Percentiles rank a stretch among this genome's conserved stretches.
Conservation (phyloP, 2,797 vertebrate genomes). For the Echeneis naucrates region DNA sequence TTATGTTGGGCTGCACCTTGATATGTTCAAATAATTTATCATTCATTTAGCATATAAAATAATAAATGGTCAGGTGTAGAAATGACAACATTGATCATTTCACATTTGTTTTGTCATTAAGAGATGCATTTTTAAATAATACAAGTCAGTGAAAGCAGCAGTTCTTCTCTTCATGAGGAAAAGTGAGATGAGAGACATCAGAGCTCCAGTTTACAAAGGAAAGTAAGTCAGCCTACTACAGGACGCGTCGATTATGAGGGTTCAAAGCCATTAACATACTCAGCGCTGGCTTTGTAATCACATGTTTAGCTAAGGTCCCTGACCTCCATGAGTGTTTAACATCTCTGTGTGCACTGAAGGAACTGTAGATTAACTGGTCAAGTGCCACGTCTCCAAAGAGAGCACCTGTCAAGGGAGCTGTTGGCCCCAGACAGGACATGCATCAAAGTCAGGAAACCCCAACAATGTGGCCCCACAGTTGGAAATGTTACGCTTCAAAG, state of each 20-base stretch:
- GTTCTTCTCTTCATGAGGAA: not conserved
- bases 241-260: conserved; percentile 4
- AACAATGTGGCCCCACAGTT: conserved; percentile 50
- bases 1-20: not conserved
- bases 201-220: not conserved
- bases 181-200: not conserved
- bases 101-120: not conserved
- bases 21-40: not conserved
- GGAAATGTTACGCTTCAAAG: conserved; percentile 65
- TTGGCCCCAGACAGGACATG: conserved; percentile 46
- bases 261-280: conserved; percentile 35
- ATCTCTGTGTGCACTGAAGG: conserved; percentile 46
- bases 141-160: not conserved
- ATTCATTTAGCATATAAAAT: not conserved
- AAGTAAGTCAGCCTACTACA: conserved; percentile 4
- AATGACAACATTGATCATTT: not conserved
- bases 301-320: conserved; percentile 61
- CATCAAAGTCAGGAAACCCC: conserved; percentile 68
- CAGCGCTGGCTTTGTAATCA: conserved; percentile 44
- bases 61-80: not conserved
- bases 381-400: conserved; percentile 41
- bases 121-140: not conserved
- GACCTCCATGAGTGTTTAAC: conserved; percentile 61
- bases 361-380: conserved; percentile 53
- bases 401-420: conserved; percentile 60